Evolutionary conservation across 1,140 invertebrate species (phyloP).

Genomic region (Heliothis virescens): DNA sequence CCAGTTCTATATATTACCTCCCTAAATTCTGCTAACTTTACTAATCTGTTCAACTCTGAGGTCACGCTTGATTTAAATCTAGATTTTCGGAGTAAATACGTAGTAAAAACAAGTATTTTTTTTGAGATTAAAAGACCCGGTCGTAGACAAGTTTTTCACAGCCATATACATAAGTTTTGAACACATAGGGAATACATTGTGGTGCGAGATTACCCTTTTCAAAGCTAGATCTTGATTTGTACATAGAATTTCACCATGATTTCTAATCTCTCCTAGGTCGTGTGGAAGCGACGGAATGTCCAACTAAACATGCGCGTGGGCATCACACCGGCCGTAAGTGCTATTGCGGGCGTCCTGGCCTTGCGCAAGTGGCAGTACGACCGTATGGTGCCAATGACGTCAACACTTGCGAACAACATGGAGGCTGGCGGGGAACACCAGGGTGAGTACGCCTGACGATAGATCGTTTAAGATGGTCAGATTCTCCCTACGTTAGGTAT

Average conservation of each 20-base stretch:
- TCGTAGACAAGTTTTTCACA: not conserved
- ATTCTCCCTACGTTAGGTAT: too few species aligned
- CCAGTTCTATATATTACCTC: too few species aligned
- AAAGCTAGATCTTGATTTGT: not conserved
- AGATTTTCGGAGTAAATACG: conserved; percentile 16
- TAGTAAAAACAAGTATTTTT: not conserved
- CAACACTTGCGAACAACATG: conserved; percentile 98
- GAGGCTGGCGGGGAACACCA: conserved; percentile 97
- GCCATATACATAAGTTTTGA: not conserved
- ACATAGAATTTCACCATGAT: not conserved
- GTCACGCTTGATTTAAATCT: not conserved
- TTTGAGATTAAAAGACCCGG: not conserved
- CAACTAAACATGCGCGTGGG: conserved; percentile 98
- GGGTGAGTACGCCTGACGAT: conserved; percentile 92
- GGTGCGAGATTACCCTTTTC: not conserved
- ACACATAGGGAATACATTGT: not conserved
- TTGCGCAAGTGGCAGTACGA: conserved; percentile 99
- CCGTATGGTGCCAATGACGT: conserved; percentile 99
- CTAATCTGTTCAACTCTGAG: conserved; percentile 23
- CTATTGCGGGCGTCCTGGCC: conserved; percentile 97
- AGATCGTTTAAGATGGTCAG: too few species aligned
- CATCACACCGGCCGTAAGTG: conserved; percentile 97
- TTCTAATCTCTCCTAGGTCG: conserved; percentile 88
- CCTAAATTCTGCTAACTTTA: conserved; percentile 7
- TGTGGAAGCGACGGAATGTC: conserved; percentile 94